Conservation (phyloP, 2,888 invertebrate genomes). For the Heterodera filipjevi region DNA sequence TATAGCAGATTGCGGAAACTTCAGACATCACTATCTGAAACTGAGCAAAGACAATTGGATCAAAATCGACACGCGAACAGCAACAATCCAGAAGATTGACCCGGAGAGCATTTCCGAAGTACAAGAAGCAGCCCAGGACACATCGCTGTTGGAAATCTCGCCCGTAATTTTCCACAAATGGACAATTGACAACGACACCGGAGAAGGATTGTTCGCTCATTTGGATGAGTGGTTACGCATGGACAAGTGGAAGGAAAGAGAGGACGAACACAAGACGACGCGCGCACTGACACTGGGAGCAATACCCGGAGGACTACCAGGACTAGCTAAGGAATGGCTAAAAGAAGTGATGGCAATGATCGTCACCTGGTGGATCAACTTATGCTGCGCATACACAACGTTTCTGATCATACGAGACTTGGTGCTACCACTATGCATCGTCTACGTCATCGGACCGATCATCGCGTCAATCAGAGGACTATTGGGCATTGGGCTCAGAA, state of each 20-base stretch:
- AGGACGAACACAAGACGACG: not conserved
- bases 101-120: not conserved
- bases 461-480: too few relatives aligned
- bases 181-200: slow-evolving; percentile 5
- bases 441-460: not conserved
- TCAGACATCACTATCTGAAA: not conserved
- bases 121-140: not conserved
- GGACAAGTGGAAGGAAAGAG: slow-evolving; percentile 12
- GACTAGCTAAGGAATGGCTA: not conserved
- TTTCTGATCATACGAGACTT: not conserved
- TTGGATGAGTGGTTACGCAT: not conserved
- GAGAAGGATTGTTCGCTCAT: slow-evolving; percentile 2
- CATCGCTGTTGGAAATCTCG: slow-evolving; percentile 16
- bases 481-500: too few relatives aligned
- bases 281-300: slow-evolving; percentile 9
- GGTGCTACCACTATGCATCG: not conserved
- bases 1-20: not conserved
- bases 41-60: not conserved
- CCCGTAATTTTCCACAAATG: not conserved
- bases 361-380: not conserved
- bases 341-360: not conserved
- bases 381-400: slow-evolving; percentile 2
- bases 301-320: not conserved
- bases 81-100: not conserved
- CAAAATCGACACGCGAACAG: slow-evolving; percentile 8